Conservation (phyloP, 2,797 vertebrate species). For the Microhierax caerulescens region DNA sequence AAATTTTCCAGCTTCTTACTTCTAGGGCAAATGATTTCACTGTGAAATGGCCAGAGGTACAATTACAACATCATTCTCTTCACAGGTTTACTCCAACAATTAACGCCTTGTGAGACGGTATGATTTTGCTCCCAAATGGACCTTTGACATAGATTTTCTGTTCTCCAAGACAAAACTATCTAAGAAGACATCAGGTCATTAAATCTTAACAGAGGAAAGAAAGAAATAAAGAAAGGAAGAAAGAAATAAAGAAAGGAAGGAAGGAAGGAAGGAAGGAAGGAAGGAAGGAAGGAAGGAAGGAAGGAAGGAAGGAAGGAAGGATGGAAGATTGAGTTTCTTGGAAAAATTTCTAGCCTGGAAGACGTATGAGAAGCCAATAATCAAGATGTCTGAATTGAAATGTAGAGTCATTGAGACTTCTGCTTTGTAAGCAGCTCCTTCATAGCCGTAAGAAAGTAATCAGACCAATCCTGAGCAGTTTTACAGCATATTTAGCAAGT, state of each 20-base stretch:
- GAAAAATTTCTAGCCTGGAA: not conserved
- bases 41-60: not conserved
- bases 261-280: too few species aligned
- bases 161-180: not conserved
- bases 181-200: not conserved
- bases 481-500: not conserved
- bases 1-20: not conserved
- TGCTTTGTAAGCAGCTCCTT: not conserved
- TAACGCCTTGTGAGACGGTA: not conserved
- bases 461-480: not conserved
- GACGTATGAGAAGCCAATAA: not conserved
- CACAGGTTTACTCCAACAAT: not conserved
- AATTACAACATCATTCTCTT: not conserved
- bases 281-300: too few species aligned
- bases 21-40: not conserved
- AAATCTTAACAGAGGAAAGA: not conserved
- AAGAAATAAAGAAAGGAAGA: too few species aligned
- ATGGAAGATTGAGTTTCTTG: not conserved
- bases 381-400: not conserved
- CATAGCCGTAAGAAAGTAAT: not conserved
- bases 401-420: not conserved
- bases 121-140: not conserved
- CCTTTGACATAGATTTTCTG: not conserved
- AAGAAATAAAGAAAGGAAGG: too few species aligned
- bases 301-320: too few species aligned